phyloP scores from a whole-genome alignment of 2,888 invertebrate genomes.

The Synanthedon andrenaeformis region DNA sequence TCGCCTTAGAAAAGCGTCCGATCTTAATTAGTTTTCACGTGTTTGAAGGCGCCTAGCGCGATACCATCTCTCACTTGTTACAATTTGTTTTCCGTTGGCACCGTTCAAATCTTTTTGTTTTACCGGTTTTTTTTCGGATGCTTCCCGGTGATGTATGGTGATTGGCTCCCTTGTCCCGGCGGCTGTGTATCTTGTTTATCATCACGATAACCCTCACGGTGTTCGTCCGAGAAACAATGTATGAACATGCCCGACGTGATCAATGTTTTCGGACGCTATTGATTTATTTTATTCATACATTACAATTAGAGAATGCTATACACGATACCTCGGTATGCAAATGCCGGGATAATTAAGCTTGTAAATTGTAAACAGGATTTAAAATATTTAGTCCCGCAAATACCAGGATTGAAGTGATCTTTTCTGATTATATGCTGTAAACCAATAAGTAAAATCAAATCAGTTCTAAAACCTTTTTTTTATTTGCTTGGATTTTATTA shows the following conservation, averaged over 20 bases:
- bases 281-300: conserved; percentile 35
- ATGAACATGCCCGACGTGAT: conserved; percentile 37
- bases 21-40: conserved; percentile 71
- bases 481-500: too few relatives aligned
- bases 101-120: conserved; percentile 60
- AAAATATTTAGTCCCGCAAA: too few relatives aligned
- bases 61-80: conserved; percentile 65
- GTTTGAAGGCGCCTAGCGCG: conserved; percentile 63
- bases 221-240: conserved; percentile 52
- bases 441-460: too few relatives aligned
- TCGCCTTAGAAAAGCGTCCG: conserved; percentile 65
- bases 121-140: conserved; percentile 55
- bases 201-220: conserved; percentile 60
- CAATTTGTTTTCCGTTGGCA: conserved; percentile 67
- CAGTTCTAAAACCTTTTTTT: too few relatives aligned
- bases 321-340: too few relatives aligned
- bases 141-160: conserved; percentile 66
- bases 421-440: too few relatives aligned
- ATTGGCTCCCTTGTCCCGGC: conserved; percentile 62
- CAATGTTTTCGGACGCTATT: conserved; percentile 42
- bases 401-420: too few relatives aligned
- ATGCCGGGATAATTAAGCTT: too few relatives aligned
- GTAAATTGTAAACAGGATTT: too few relatives aligned
- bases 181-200: conserved; percentile 63
- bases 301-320: conserved; percentile 8